Percentiles rank a stretch among this genome's conserved stretches.
phyloP scores from a whole-genome alignment of 2,113 vertebrate species.

The Nannobrachium achirus region DNA sequence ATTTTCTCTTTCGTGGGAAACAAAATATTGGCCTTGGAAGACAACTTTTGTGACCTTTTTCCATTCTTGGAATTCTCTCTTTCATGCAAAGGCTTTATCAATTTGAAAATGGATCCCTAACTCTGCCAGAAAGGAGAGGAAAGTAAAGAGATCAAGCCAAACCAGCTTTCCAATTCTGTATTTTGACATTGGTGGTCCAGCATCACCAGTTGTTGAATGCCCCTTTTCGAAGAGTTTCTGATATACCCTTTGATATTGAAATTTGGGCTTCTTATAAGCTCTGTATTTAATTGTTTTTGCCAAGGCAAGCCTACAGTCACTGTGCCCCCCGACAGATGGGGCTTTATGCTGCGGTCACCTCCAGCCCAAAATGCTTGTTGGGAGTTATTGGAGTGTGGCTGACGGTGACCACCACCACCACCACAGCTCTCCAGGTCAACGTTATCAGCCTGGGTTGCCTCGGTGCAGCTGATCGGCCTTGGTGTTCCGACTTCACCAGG shows the following conservation, averaged over 20 bases:
- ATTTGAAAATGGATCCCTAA: constrained; percentile 62
- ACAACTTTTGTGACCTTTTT: constrained; percentile 86
- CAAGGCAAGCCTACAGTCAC: constrained; percentile 37
- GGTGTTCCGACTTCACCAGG: not conserved
- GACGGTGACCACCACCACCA: constrained; percentile 25
- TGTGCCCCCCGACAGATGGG: constrained; percentile 25
- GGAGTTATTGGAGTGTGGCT: constrained; percentile 16
- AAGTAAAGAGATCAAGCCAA: constrained; percentile 38
- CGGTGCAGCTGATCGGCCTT: not conserved
- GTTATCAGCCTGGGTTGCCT: not conserved
- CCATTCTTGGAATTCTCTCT: constrained; percentile 77
- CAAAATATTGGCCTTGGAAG: constrained; percentile 90
- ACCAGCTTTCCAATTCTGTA: constrained; percentile 48
- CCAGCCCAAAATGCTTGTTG: constrained; percentile 3
- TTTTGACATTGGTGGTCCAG: constrained; percentile 40
- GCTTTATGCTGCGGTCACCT: constrained; percentile 35
- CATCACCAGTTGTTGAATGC: constrained; percentile 39
- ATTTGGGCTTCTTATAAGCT: constrained; percentile 38
- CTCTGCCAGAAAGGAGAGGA: constrained; percentile 53
- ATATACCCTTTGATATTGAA: constrained; percentile 42
- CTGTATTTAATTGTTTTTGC: constrained; percentile 9
- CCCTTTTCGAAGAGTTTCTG: constrained; percentile 52
- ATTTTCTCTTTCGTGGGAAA: constrained; percentile 98
- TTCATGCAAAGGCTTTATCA: constrained; percentile 60
- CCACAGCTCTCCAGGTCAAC: not conserved